Evolutionary conservation across 1,140 invertebrate genomes (phyloP).

Genomic region (Andricus grossulariae): DNA sequence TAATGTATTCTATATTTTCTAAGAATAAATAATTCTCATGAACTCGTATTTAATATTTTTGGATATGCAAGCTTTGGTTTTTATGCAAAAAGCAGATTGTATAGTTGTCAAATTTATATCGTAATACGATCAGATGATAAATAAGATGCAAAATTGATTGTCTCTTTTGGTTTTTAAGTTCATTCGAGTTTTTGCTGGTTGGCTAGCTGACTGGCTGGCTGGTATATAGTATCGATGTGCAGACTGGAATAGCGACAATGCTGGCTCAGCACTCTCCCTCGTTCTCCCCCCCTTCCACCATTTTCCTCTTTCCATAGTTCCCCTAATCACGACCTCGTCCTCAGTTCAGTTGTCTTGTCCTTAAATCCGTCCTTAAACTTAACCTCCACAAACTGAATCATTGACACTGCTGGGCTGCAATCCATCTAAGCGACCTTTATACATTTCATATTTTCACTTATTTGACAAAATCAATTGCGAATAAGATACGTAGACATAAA

Average conservation of each 20-base stretch:
- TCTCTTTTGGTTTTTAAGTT: constrained; percentile 12
- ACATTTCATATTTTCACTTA: constrained; percentile 13
- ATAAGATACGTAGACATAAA: neutral
- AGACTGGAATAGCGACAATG: constrained; percentile 72
- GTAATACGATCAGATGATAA: no score
- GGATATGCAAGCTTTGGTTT: no score
- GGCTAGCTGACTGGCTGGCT: constrained; percentile 68
- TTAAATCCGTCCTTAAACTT: constrained; percentile 64
- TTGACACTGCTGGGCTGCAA: neutral
- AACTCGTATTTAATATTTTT: no score
- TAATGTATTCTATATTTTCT: no score
- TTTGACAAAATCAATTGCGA: neutral
- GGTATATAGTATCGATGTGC: constrained; percentile 70
- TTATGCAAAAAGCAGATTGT: no score
- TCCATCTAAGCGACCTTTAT: constrained; percentile 1
- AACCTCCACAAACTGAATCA: constrained; percentile 38
- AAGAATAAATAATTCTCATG: no score
- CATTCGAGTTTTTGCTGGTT: constrained; percentile 58
- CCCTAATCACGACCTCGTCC: constrained; percentile 47
- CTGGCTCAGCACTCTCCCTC: constrained; percentile 75
- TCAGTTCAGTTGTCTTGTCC: constrained; percentile 57
- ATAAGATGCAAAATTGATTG: no score
- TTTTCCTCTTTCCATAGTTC: constrained; percentile 52
- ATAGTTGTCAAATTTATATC: no score
- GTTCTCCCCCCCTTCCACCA: constrained; percentile 59